Evolutionary conservation across 2,797 vertebrate species (phyloP).

Genomic region (Hypotaenidia okinawae): DNA sequence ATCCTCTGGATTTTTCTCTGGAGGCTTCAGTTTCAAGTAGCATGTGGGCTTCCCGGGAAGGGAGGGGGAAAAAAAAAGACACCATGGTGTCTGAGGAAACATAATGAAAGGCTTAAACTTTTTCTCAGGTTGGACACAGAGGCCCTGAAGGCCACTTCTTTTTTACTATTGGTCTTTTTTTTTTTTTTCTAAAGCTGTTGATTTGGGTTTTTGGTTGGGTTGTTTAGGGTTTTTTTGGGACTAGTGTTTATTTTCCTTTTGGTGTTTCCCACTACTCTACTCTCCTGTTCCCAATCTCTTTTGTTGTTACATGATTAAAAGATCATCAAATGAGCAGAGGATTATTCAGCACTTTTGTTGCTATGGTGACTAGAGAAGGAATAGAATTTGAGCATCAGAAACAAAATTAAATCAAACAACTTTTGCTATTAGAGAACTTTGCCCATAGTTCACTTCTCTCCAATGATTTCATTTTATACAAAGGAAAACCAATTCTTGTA

Average conservation of each 20-base stretch:
- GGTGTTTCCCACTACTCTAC: background rate
- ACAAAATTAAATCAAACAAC: conserved; percentile 33
- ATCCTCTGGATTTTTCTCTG: background rate
- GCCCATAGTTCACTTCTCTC: background rate
- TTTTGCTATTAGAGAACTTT: conserved; percentile 41
- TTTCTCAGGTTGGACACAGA: background rate
- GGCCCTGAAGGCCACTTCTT: background rate
- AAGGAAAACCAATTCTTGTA: background rate
- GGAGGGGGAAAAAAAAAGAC: background rate
- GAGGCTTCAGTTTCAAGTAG: background rate
- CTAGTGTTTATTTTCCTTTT: conserved; percentile 1
- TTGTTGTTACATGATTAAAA: conserved; percentile 53
- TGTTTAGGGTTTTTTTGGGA: background rate
- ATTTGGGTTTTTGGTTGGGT: background rate
- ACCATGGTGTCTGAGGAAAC: background rate
- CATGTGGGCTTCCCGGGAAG: background rate
- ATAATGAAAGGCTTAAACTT: background rate
- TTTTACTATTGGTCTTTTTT: background rate
- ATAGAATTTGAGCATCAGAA: background rate
- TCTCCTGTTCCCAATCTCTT: conserved; percentile 1
- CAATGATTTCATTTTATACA: background rate
- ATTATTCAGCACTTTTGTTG: conserved; percentile 31
- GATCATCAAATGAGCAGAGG: conserved; percentile 27
- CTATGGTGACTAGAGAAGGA: conserved; percentile 13
- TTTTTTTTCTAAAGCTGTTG: background rate